phyloP scores from a whole-genome alignment of 2,888 invertebrate species.

The Nematopogon swammerdamellus region DNA sequence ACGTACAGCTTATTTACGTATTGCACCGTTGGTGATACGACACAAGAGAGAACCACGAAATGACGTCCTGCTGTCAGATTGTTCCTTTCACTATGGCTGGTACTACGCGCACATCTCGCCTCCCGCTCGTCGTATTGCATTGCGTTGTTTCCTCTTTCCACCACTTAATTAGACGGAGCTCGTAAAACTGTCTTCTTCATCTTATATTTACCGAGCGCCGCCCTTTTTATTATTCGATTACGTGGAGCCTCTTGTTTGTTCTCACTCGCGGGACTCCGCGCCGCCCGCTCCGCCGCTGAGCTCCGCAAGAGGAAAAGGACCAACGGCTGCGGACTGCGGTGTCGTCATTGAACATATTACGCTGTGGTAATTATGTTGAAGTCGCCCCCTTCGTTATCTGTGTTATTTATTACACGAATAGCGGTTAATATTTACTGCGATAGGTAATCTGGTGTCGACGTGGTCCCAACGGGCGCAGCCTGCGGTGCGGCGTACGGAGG shows the following conservation, averaged over 20 bases:
- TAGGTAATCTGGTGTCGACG: not conserved
- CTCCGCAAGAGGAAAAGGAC: too few species aligned
- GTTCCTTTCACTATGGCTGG: too few species aligned
- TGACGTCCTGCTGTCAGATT: too few species aligned
- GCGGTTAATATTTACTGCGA: not conserved
- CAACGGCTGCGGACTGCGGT: not conserved
- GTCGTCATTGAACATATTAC: not conserved
- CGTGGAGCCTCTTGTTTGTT: constrained; percentile 32
- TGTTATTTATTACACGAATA: not conserved
- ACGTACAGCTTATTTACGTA: too few species aligned
- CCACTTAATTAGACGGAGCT: constrained; percentile 56
- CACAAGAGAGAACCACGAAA: too few species aligned
- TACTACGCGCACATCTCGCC: too few species aligned
- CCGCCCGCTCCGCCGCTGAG: not conserved
- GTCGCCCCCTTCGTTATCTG: not conserved
- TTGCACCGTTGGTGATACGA: too few species aligned
- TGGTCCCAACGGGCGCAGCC: not conserved
- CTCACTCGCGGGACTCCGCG: not conserved
- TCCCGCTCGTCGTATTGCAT: too few species aligned
- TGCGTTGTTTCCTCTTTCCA: not conserved
- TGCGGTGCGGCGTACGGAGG: not conserved
- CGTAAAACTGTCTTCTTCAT: constrained; percentile 59
- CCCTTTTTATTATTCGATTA: constrained; percentile 59
- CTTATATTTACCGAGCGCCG: constrained; percentile 56
- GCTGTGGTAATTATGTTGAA: not conserved